Conservation (phyloP, 2,888 invertebrate species). For the Leptura quadrifasciata region DNA sequence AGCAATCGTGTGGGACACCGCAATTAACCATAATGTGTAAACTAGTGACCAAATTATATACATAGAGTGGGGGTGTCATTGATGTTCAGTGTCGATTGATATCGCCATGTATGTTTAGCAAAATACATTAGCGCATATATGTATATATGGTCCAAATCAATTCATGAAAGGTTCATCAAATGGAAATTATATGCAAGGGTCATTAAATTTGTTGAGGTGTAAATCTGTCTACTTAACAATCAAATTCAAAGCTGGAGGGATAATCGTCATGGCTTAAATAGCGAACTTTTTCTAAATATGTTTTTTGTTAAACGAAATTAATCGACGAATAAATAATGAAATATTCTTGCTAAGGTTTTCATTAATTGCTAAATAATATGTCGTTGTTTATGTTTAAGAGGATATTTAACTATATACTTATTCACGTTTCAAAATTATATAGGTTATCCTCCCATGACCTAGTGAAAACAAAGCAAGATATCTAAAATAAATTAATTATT, state of each 20-base stretch:
- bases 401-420: no score
- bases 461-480: no score
- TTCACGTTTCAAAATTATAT: no score
- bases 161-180: slow-evolving; percentile 44
- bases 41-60: slow-evolving; percentile 75
- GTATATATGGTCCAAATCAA: slow-evolving; percentile 52
- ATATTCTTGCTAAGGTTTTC: no score
- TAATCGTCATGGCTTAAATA: not conserved
- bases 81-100: slow-evolving; percentile 72
- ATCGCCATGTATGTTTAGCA: slow-evolving; percentile 68
- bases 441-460: no score
- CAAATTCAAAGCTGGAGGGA: not conserved
- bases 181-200: slow-evolving; percentile 34
- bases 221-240: slow-evolving; percentile 18
- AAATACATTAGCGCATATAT: slow-evolving; percentile 69
- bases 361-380: no score
- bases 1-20: slow-evolving; percentile 73
- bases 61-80: slow-evolving; percentile 70
- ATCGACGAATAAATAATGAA: no score
- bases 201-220: slow-evolving; percentile 22
- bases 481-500: no score
- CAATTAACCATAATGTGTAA: slow-evolving; percentile 75
- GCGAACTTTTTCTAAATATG: not conserved
- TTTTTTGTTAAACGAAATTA: no score
- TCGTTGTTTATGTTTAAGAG: no score